phyloP scores from a whole-genome alignment of 2,797 vertebrate genomes.

The Vireo griseus region DNA sequence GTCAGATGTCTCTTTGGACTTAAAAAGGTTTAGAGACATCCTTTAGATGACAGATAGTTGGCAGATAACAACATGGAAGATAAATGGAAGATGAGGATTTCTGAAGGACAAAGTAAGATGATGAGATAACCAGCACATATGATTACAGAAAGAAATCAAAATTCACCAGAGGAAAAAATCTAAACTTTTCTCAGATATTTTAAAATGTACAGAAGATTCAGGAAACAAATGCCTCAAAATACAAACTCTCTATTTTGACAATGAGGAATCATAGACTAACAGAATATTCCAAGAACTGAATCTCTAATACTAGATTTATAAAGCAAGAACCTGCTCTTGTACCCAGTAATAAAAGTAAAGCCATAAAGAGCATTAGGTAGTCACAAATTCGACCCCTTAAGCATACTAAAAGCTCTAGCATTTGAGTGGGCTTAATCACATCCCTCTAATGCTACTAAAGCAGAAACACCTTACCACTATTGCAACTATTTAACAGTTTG shows the following conservation, averaged over 20 bases:
- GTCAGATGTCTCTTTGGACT: slow-evolving; percentile 12
- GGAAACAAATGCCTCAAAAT: background rate
- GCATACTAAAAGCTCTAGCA: background rate
- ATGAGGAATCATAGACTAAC: background rate
- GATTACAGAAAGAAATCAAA: background rate
- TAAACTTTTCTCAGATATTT: background rate
- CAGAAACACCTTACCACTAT: background rate
- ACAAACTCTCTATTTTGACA: background rate
- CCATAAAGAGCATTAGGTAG: slow-evolving; percentile 33
- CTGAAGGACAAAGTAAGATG: slow-evolving; percentile 21
- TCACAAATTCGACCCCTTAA: slow-evolving; percentile 3
- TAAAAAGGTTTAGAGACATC: background rate
- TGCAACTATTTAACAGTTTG: background rate
- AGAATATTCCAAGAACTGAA: background rate
- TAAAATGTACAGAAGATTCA: background rate
- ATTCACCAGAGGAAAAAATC: background rate
- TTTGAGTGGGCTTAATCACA: background rate
- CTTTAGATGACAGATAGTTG: background rate
- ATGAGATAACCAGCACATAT: background rate
- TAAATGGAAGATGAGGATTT: background rate
- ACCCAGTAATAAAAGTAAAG: background rate
- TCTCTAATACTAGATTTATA: background rate
- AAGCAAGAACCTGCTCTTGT: background rate
- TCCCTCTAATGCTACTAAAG: background rate
- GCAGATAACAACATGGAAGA: background rate